Evolutionary conservation across 2,113 vertebrate species (phyloP).

Genomic region (Proterorhinus semilunaris): DNA sequence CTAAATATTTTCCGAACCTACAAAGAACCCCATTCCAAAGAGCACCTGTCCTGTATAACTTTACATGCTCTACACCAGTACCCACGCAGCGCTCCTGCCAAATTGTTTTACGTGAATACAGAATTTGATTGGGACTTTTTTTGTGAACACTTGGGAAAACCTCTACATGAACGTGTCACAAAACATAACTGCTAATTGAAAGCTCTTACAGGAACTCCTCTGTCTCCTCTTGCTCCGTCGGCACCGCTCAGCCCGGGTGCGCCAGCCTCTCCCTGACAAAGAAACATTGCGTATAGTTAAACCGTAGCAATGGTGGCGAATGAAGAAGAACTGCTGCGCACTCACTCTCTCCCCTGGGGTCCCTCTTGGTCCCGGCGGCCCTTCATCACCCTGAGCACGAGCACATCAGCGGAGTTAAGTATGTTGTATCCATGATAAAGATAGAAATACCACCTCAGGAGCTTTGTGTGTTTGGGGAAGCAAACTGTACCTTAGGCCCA

Average conservation of each 20-base stretch:
- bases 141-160: too few relatives aligned
- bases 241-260: conserved; percentile 63
- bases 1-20: too few relatives aligned
- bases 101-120: too few relatives aligned
- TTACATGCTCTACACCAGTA: too few relatives aligned
- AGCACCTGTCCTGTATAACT: too few relatives aligned
- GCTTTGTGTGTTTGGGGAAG: conserved; percentile 1
- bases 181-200: too few relatives aligned
- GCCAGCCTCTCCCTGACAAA: conserved; percentile 73
- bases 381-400: conserved; percentile 69
- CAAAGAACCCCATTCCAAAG: too few relatives aligned
- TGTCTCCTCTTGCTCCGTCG: conserved; percentile 70
- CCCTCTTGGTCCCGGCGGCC: conserved; percentile 77
- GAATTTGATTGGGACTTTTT: too few relatives aligned
- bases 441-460: background rate
- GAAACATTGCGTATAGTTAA: background rate
- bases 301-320: background rate
- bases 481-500: conserved; percentile 72
- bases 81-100: too few relatives aligned
- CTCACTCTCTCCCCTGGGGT: conserved; percentile 76
- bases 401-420: background rate
- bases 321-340: background rate
- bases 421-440: conserved; percentile 28
- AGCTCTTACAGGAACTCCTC: conserved; percentile 66
- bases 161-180: too few relatives aligned